Base-by-base conservation (phyloP, 2,113 vertebrate species). In the Gallinago jamesoni region DNA sequence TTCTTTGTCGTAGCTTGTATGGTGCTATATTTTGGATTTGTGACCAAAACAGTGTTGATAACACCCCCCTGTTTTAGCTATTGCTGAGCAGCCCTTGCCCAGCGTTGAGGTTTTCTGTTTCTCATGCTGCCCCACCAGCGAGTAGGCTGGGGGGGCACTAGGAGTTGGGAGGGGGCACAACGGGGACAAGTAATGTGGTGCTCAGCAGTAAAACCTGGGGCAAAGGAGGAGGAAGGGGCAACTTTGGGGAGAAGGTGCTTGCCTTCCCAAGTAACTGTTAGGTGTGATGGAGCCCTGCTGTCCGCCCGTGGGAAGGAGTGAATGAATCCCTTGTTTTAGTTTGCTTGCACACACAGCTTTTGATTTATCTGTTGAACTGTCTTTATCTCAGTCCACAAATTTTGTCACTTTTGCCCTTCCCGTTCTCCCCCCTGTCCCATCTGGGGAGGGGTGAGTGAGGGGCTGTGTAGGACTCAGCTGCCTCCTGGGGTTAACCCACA, bases 251-350 rank as follows among this genome's bases (percentile, higher is more conserved):
- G n/a, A 39, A 86, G 18, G 22, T 11, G 7, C 45, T 84, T 45
- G 25, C 35, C 33, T 76, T 80, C 53, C 57, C 35, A 31, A 52
- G 35, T 12, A 5, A 12, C 17, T 0, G 0, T 20, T 37, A 7
- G 1, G 1, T 1, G 1, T 67, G 41, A 33, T 4, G 23, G 43
- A 76, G 13, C 27, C 41, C 47, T 43, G 31, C 9, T 60, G 50
- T 33, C 31, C 87, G n/a, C 19, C 4, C 0, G 2, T 0, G 1
- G 39, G 50, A 62, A 70, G 6, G 1, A 2, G 15, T 2, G 24
- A 91, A 57, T 12, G 1, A 59, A 52, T 55, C 59, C 43, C n/a
- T 63, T 67, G 1, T 1, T 84, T 72, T 64, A 9, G 31, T 76
- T 45, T 5, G 1, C 13, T 79, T 45, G 56, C 9, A 2, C 1